These are phyloP conservation scores for Hippoglossus stenolepis DNA, from an alignment of 2,113 vertebrate genomes.

Conservation along the genomic window DNA sequence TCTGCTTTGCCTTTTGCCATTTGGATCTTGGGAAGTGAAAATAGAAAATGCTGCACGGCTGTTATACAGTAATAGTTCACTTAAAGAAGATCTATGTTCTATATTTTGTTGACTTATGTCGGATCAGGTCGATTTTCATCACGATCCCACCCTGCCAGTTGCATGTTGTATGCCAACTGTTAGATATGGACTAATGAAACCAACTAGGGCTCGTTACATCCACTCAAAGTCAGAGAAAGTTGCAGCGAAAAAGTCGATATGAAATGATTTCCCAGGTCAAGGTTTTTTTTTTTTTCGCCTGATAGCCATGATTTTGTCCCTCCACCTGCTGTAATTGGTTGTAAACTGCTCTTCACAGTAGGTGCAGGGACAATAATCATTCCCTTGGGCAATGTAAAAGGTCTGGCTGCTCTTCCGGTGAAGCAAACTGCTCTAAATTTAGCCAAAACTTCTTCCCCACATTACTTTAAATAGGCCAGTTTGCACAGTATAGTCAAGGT, in stretches of 20 bases:
- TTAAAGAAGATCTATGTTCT: too few species aligned
- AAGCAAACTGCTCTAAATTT: slow-evolving; percentile 15
- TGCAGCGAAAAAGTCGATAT: too few species aligned
- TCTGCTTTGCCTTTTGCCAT: neutral
- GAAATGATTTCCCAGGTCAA: neutral
- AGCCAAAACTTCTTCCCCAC: neutral
- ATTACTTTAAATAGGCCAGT: slow-evolving; percentile 17
- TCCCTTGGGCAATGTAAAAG: slow-evolving; percentile 23
- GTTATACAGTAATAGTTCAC: too few species aligned
- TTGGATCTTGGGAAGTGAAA: too few species aligned
- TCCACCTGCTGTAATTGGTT: slow-evolving; percentile 18
- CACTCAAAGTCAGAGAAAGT: too few species aligned
- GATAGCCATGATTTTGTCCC: neutral
- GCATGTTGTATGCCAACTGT: too few species aligned
- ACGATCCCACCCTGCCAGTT: too few species aligned
- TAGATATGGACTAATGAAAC: neutral
- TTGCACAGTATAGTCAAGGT: slow-evolving; percentile 13
- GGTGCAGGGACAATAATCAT: slow-evolving; percentile 20
- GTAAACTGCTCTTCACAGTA: slow-evolving; percentile 7
- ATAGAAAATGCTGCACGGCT: too few species aligned
- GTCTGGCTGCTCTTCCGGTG: neutral
- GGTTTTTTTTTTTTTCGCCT: neutral
- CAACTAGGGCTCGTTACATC: neutral
- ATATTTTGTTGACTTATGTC: too few species aligned
- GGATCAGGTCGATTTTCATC: too few species aligned